Conservation (phyloP, 1,140 invertebrate genomes). For the Nebria ingens region DNA sequence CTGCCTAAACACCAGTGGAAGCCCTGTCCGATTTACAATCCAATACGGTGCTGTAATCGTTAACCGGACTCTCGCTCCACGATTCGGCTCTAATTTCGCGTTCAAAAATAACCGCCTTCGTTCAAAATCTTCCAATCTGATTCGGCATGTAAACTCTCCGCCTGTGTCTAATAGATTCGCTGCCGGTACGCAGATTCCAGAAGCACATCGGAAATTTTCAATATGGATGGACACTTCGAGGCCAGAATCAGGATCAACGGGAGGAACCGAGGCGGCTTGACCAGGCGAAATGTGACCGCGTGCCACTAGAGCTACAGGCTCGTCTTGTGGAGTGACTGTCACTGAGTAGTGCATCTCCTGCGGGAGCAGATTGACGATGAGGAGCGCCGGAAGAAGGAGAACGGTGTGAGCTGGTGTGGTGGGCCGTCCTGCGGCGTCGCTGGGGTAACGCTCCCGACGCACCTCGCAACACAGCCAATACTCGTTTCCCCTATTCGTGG, state of each 20-base stretch:
- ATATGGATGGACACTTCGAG: constrained; percentile 63
- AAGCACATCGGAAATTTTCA: constrained; percentile 58
- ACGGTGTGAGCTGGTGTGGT: constrained; percentile 75
- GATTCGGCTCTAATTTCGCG: constrained; percentile 33
- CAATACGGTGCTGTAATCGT: constrained; percentile 78
- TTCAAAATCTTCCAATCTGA: constrained; percentile 58
- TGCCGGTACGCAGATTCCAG: constrained; percentile 33
- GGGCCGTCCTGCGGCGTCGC: constrained; percentile 39
- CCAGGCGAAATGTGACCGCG: neutral
- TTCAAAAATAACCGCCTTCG: constrained; percentile 65
- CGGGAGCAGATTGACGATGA: constrained; percentile 66
- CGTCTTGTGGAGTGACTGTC: constrained; percentile 17
- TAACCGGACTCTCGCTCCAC: constrained; percentile 36
- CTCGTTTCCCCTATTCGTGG: constrained; percentile 31
- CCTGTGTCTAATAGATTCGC: constrained; percentile 42
- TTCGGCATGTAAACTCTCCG: constrained; percentile 35
- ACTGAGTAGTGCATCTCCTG: constrained; percentile 57
- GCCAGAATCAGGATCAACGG: constrained; percentile 54
- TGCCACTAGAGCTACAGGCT: neutral
- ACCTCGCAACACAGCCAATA: constrained; percentile 71
- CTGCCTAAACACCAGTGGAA: constrained; percentile 89
- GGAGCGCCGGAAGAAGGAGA: constrained; percentile 70
- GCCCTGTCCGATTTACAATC: constrained; percentile 91
- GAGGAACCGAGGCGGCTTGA: neutral
- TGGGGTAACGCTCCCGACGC: constrained; percentile 67